Conservation (phyloP, 2,888 invertebrate genomes). For the Andrena hattorfiana region DNA sequence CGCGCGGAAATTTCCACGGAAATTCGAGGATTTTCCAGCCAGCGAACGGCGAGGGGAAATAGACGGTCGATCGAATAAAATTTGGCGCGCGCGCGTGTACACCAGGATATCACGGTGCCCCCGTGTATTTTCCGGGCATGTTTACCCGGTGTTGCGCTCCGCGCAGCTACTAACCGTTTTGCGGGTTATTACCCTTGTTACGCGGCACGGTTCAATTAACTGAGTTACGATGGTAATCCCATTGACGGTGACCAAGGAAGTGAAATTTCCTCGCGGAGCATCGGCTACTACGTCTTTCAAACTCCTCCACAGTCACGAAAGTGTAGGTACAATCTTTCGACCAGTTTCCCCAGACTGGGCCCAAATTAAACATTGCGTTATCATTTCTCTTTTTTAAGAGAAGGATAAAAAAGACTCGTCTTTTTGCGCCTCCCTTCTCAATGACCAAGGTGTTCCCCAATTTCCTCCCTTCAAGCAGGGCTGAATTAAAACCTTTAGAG, state of each 20-base stretch:
- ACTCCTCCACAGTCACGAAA: too few species aligned
- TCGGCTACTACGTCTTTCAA: neutral
- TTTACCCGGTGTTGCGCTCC: conserved; percentile 36
- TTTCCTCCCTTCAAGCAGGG: too few species aligned
- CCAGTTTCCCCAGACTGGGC: neutral
- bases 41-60: conserved; percentile 4
- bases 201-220: conserved; percentile 77
- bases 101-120: neutral
- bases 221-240: conserved; percentile 78
- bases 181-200: conserved; percentile 74
- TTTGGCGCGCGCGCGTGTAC: neutral
- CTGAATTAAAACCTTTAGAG: too few species aligned
- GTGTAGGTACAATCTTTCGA: too few species aligned
- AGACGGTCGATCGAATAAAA: conserved; percentile 25
- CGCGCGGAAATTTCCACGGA: conserved; percentile 4
- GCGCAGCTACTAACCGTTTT: conserved; percentile 57
- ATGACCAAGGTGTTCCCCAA: too few species aligned
- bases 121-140: conserved; percentile 3
- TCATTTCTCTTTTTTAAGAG: neutral
- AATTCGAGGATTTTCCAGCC: conserved; percentile 9
- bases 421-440: too few species aligned
- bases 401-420: neutral
- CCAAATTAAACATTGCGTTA: neutral
- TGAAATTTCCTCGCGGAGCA: conserved; percentile 56
- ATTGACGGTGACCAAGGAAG: conserved; percentile 59